Evolutionary conservation across 2,797 vertebrate species (phyloP).

Genomic region (Pseudochirops corinnae): DNA sequence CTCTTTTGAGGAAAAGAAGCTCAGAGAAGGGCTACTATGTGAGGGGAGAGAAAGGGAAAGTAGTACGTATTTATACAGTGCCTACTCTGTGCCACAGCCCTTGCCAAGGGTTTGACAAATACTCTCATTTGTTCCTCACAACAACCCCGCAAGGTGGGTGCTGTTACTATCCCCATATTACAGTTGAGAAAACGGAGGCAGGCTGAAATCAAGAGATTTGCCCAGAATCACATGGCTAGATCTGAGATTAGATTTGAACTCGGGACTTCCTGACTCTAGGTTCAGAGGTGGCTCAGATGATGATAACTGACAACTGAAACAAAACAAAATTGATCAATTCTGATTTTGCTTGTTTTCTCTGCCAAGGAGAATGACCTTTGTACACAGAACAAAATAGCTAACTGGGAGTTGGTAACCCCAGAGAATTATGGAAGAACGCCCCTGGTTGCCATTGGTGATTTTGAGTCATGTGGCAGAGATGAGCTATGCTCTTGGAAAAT

Average conservation of each 20-base stretch:
- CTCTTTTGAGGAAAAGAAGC: background rate
- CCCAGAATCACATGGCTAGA: background rate
- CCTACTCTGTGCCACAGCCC: background rate
- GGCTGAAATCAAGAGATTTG: background rate
- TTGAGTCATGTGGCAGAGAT: background rate
- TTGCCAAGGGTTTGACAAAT: background rate
- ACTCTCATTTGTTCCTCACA: background rate
- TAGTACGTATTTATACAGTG: background rate
- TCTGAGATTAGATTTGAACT: background rate
- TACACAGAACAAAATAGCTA: background rate
- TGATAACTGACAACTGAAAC: background rate
- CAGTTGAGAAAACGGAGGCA: background rate
- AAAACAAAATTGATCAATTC: background rate
- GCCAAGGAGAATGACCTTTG: background rate
- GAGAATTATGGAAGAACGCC: background rate
- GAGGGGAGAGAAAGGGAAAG: background rate
- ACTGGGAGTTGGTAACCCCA: background rate
- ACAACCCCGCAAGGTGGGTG: background rate
- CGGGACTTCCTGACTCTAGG: background rate
- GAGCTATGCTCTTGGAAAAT: background rate
- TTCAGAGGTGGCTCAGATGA: background rate
- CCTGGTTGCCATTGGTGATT: background rate
- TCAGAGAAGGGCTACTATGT: background rate
- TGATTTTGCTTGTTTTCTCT: background rate
- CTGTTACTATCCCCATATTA: background rate